These are phyloP conservation scores for Oreochromis grahami DNA, from an alignment of 2,797 vertebrate genomes.

Conservation along the genomic window DNA sequence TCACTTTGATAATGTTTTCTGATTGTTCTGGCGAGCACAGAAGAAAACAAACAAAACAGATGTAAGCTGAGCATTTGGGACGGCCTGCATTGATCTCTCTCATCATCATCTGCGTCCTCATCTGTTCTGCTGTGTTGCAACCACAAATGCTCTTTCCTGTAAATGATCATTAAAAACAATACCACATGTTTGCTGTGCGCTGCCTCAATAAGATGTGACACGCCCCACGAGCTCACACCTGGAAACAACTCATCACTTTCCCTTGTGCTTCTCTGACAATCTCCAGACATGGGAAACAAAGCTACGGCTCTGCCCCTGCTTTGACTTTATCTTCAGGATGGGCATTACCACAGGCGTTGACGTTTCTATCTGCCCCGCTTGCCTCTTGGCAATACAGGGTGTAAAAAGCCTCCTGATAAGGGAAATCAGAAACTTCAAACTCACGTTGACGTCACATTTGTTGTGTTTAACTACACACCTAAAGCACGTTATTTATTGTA, in stretches of 20 bases:
- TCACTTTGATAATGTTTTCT: background rate
- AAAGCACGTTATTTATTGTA: background rate
- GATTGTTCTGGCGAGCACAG: background rate
- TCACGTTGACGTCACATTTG: constrained; percentile 11
- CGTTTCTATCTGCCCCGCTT: constrained; percentile 25
- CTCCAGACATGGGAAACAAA: constrained; percentile 56
- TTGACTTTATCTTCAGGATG: constrained; percentile 69
- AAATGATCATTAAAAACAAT: background rate
- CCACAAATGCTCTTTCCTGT: background rate
- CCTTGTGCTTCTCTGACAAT: background rate
- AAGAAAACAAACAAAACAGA: background rate
- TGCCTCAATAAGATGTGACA: constrained; percentile 6
- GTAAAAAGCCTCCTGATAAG: constrained; percentile 63
- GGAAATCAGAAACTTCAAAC: constrained; percentile 18
- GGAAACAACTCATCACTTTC: constrained; percentile 59
- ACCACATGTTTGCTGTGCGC: background rate
- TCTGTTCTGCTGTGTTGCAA: background rate
- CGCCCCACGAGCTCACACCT: constrained; percentile 51
- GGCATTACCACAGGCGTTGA: constrained; percentile 66
- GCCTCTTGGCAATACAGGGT: constrained; percentile 41
- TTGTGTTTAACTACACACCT: background rate
- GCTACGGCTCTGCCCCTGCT: constrained; percentile 19
- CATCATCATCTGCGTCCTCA: background rate
- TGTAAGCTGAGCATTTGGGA: background rate
- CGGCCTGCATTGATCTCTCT: background rate